phyloP scores from a whole-genome alignment of 2,797 vertebrate genomes.

The Toxotes lorentzi region DNA sequence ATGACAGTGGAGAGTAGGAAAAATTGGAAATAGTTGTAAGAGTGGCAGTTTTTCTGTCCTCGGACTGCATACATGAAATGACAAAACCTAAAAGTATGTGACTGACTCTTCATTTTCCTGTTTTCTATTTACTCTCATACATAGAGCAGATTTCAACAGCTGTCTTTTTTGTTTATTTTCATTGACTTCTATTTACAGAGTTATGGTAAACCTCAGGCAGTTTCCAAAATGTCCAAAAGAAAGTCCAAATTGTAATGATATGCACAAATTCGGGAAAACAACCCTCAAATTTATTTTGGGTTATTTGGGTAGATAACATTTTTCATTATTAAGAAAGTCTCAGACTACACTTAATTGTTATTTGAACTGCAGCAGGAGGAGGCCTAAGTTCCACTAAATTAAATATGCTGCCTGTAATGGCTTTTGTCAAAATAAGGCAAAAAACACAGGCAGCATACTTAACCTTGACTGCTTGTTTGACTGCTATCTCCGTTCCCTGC shows the following conservation, averaged over 20 bases:
- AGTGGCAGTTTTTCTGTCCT: background rate
- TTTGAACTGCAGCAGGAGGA: conserved; percentile 21
- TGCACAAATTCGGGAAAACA: conserved; percentile 3
- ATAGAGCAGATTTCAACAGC: background rate
- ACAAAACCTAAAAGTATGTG: background rate
- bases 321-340: conserved; percentile 23
- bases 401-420: conserved; percentile 46
- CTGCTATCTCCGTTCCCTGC: conserved; percentile 48
- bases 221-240: background rate
- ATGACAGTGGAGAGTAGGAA: background rate
- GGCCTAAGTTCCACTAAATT: conserved; percentile 37
- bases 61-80: background rate
- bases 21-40: background rate
- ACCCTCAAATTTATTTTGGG: conserved; percentile 1
- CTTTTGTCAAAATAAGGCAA: conserved; percentile 45
- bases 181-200: background rate
- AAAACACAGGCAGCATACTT: conserved; percentile 38
- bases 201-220: background rate
- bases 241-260: conserved; percentile 13
- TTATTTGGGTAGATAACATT: conserved; percentile 25
- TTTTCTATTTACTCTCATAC: background rate
- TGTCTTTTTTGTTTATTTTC: background rate
- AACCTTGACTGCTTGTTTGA: conserved; percentile 58
- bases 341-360: conserved; percentile 23
- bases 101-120: background rate